Conservation (phyloP, 2,888 invertebrate species). For the Dusona sp. region DNA sequence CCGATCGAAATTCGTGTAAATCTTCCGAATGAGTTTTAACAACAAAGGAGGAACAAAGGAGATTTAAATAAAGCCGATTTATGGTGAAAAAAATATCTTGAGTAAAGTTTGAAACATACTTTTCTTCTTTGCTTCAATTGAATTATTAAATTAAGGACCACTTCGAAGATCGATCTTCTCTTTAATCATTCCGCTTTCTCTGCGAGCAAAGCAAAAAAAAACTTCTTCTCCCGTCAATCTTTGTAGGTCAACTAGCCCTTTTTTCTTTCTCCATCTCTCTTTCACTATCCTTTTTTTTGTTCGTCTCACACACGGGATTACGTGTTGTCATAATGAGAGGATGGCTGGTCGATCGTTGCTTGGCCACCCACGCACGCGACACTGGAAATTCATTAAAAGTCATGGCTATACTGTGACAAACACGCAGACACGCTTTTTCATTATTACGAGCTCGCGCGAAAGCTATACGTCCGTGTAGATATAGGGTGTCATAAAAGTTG, state of each 20-base stretch:
- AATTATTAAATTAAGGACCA: background rate
- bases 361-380: conserved; percentile 60
- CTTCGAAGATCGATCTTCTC: conserved; percentile 5
- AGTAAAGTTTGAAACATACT: background rate
- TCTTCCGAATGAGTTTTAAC: background rate
- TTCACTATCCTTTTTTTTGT: conserved; percentile 23
- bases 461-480: background rate
- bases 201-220: conserved; percentile 10
- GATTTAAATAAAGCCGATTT: background rate
- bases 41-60: background rate
- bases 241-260: conserved; percentile 42
- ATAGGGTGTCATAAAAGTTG: background rate
- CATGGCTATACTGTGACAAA: conserved; percentile 29
- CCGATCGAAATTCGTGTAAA: background rate
- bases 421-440: conserved; percentile 23
- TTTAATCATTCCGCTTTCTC: conserved; percentile 14
- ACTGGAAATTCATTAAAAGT: conserved; percentile 67
- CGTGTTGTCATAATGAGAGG: conserved; percentile 54
- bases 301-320: conserved; percentile 14
- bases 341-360: conserved; percentile 50
- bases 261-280: conserved; percentile 20
- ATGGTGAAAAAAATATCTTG: background rate
- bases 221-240: conserved; percentile 39
- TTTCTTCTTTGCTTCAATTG: background rate
- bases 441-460: conserved; percentile 13